Percentiles rank a stretch among this genome's conserved stretches.
Conservation (phyloP, 1,140 invertebrate genomes). For the Conus betulinus region DNA sequence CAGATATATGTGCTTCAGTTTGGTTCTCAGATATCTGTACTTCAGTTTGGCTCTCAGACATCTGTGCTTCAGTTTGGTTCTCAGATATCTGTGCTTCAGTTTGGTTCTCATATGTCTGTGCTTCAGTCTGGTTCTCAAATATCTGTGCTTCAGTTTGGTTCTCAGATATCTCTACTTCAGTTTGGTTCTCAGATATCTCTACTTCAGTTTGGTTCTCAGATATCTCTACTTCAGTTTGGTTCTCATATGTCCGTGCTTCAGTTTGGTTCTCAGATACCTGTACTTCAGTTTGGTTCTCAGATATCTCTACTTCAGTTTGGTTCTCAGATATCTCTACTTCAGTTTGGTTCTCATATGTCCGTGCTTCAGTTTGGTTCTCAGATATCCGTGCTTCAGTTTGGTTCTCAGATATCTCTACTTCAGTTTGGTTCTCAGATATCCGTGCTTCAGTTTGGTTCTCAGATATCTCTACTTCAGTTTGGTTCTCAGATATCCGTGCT, state of each 20-base stretch:
- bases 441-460: neutral
- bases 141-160: neutral
- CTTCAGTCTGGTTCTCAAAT: neutral
- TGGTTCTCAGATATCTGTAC: too few species aligned
- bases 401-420: neutral
- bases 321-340: neutral
- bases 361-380: neutral
- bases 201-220: neutral
- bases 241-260: too few species aligned
- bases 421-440: neutral
- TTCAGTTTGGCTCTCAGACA: neutral
- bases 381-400: neutral
- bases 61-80: neutral
- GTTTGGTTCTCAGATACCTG: too few species aligned
- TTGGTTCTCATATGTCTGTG: neutral
- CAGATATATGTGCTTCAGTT: too few species aligned
- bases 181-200: neutral
- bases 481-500: too few species aligned
- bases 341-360: neutral
- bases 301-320: too few species aligned
- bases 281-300: too few species aligned
- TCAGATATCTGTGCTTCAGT: neutral
- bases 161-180: neutral
- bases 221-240: neutral
- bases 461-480: too few species aligned